These are phyloP conservation scores for Cyrtorhinus lividipennis DNA, from an alignment of 1,140 invertebrate genomes.

Conservation along the genomic window DNA sequence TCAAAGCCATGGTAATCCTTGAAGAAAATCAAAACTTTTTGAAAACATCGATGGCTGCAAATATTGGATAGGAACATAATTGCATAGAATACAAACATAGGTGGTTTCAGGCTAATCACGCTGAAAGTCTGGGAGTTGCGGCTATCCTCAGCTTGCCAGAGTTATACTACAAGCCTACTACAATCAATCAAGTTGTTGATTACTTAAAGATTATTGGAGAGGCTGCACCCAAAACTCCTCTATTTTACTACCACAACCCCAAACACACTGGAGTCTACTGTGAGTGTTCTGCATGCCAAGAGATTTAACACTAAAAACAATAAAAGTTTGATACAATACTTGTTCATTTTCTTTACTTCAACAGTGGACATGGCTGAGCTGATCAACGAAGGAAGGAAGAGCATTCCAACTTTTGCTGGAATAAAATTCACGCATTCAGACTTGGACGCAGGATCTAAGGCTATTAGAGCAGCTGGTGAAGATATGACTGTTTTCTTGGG, in stretches of 20 bases:
- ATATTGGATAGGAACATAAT: too few species aligned
- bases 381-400: conserved; percentile 38
- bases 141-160: conserved; percentile 63
- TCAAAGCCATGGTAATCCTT: conserved; percentile 55
- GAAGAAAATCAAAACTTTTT: too few species aligned
- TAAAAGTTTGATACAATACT: too few species aligned
- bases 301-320: too few species aligned
- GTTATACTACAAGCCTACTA: conserved; percentile 55
- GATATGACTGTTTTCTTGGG: conserved; percentile 46
- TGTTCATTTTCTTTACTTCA: too few species aligned
- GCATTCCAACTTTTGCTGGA: conserved; percentile 55
- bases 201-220: conserved; percentile 51
- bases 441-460: conserved; percentile 45
- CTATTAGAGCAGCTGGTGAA: conserved; percentile 35
- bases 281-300: too few species aligned
- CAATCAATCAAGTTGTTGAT: conserved; percentile 43
- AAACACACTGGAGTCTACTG: conserved; percentile 49
- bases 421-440: conserved; percentile 56
- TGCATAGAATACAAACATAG: too few species aligned
- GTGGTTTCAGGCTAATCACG: conserved; percentile 57
- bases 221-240: conserved; percentile 57
- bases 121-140: conserved; percentile 46
- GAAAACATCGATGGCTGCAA: too few species aligned
- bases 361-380: conserved; percentile 60
- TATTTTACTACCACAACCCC: conserved; percentile 72